Evolutionary conservation across 2,797 vertebrate species (phyloP), one percentile per base, ranked within the genome.

Genomic region (Hippocampus kuda): DNA sequence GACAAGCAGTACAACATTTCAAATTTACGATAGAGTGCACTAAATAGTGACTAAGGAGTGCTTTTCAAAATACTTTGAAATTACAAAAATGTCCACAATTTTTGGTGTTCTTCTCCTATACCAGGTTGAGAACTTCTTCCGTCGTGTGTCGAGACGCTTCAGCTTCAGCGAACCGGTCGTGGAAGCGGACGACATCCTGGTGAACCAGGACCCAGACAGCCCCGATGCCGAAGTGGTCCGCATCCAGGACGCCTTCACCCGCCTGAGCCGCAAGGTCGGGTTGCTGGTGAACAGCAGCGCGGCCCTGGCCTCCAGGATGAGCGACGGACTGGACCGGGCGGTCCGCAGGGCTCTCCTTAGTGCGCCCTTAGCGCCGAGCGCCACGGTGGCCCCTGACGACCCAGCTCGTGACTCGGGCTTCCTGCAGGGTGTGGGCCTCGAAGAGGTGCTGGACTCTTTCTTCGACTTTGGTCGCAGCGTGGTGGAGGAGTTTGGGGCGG

Each of bases 101-200:
- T 18, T 38, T 3, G 5, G 3, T 18, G 18, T 34, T 38, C 30
- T n/a, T 60, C 42, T 60, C 26, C 20, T 1, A 26, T 72, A 44
- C 15, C 13, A 98, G 94, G 90, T 94, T 62, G 89, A 92, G 84
- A 89, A 88, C 70, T 92, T 95, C 80, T 93, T 96, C 82, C 86
- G 74, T 72, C 91, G 88, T 72, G 87, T 95, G 68, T 92, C 92
- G 75, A 79, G 79, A 6, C 84, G 88, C 63, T 92, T 93, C 68
- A 86, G 90, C 41, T 81, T 86, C 53, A 84, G 70, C 38, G 87
- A 82, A 68, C 66, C 86, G 9, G 72, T 73, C 42, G 46, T 74
- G 68, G 85, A 83, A 0, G 54, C 75, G 0, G 83, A 57, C 0
- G 86, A 89, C 63, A 81, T 89, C 69, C 62, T 79, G 49, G 77